Conservation (phyloP, 1,140 invertebrate genomes). For the Drosophila nasuta region DNA sequence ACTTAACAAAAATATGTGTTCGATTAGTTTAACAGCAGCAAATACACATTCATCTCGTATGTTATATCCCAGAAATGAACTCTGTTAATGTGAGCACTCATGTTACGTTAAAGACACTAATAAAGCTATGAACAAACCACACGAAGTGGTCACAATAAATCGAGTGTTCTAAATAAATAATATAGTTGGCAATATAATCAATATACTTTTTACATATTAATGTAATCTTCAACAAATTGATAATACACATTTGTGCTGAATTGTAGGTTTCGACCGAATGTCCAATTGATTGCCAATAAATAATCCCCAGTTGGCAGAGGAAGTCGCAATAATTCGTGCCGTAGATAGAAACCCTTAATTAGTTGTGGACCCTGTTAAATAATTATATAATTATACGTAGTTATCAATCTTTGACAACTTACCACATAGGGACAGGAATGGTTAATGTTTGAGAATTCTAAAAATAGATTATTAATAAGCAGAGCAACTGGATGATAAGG, state of each 20-base stretch:
- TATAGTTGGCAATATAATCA: no score
- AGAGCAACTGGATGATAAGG: constrained; percentile 11
- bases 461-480: constrained; percentile 5
- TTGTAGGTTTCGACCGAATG: not conserved
- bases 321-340: not conserved
- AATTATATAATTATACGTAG: not conserved
- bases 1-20: no score
- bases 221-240: not conserved
- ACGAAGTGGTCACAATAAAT: no score
- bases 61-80: no score
- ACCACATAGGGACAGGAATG: constrained; percentile 29
- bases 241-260: not conserved
- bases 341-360: not conserved
- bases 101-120: no score
- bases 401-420: constrained; percentile 3
- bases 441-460: constrained; percentile 16
- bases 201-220: not conserved
- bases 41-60: no score
- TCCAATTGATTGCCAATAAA: not conserved
- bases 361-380: not conserved
- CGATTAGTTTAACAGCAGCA: no score
- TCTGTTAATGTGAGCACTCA: no score
- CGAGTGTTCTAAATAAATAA: no score
- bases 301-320: constrained; percentile 1
- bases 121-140: no score